Evolutionary conservation across 2,797 vertebrate genomes (phyloP).

Genomic region (Lepus oiostolus): DNA sequence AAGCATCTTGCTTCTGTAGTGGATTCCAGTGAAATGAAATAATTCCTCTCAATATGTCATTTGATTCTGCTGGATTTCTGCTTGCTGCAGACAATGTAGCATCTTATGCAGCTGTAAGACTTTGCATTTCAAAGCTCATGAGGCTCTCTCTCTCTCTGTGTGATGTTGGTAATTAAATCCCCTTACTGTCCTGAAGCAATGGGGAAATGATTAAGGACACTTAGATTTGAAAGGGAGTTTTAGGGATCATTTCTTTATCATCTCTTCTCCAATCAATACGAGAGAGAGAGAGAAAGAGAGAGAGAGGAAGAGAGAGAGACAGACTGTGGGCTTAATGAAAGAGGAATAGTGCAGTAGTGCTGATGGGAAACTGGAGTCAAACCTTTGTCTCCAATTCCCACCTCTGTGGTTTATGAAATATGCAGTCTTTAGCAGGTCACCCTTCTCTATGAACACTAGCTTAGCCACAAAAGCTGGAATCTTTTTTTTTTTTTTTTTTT

Average conservation of each 20-base stretch:
- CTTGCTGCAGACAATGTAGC: conserved; percentile 8
- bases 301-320: too few species aligned
- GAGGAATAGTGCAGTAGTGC: background rate
- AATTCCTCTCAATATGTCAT: background rate
- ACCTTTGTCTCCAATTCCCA: background rate
- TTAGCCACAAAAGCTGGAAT: background rate
- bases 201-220: background rate
- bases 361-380: background rate
- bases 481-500: background rate
- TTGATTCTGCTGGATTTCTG: background rate
- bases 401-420: background rate
- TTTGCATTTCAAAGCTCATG: background rate
- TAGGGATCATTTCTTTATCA: background rate
- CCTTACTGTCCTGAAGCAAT: background rate
- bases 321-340: background rate
- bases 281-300: background rate
- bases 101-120: background rate
- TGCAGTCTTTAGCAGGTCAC: background rate
- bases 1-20: background rate
- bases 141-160: background rate
- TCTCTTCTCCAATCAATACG: background rate
- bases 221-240: conserved; percentile 26
- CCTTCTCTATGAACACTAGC: background rate
- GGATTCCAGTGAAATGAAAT: conserved; percentile 43
- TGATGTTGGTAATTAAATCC: background rate